Evolutionary conservation across 2,797 vertebrate species (phyloP).

Genomic region (Leptoclinus maculatus): DNA sequence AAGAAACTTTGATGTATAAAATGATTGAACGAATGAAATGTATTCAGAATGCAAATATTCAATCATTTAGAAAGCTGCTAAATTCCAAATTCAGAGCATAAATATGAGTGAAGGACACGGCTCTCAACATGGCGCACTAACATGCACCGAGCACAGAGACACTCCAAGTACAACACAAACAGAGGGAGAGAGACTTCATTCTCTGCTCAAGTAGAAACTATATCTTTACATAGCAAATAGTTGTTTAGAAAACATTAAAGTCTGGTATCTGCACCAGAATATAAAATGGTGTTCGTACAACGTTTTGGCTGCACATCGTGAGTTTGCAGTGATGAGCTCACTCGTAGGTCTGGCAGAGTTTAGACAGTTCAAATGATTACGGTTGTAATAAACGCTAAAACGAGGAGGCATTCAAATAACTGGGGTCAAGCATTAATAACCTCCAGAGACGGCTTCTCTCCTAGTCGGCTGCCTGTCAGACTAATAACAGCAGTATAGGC

Average conservation of each 20-base stretch:
- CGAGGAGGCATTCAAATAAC: constrained; percentile 40
- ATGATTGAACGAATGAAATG: not conserved
- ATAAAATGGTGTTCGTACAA: not conserved
- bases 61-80: not conserved
- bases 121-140: no score
- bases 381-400: constrained; percentile 51
- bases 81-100: not conserved
- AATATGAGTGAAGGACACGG: not conserved
- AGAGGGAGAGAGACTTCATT: no score
- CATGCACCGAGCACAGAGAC: no score
- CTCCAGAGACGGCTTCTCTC: constrained; percentile 27
- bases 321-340: constrained; percentile 16
- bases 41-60: not conserved
- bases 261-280: not conserved
- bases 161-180: no score
- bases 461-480: constrained; percentile 33
- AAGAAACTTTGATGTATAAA: not conserved
- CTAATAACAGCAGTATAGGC: constrained; percentile 22
- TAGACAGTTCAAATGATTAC: constrained; percentile 43
- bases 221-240: no score
- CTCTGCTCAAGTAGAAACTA: no score
- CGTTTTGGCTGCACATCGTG: constrained; percentile 1
- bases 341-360: not conserved
- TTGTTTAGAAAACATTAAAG: not conserved
- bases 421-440: constrained; percentile 48